A percentile compares a stretch with the other conserved stretches of the same genome.
Conservation (phyloP, 2,113 vertebrate genomes). For the Hydrochoerus hydrochaeris region DNA sequence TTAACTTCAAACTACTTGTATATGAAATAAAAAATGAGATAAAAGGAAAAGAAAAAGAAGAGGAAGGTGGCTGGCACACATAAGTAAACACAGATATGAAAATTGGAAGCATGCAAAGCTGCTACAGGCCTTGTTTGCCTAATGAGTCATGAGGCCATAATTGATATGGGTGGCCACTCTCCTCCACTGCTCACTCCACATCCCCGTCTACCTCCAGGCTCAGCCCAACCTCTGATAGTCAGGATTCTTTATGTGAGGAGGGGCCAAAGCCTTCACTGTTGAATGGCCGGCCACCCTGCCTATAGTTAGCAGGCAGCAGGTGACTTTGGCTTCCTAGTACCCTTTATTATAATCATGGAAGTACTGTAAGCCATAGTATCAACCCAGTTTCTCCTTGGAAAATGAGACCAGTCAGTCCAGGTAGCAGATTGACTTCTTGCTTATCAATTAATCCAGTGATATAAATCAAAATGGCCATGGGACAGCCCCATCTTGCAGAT, state of each 20-base stretch:
- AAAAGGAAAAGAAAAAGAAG: background rate
- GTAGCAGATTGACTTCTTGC: background rate
- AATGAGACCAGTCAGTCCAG: background rate
- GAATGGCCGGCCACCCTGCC: background rate
- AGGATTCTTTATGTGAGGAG: background rate
- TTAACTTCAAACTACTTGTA: background rate
- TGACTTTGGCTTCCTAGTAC: background rate
- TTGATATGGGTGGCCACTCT: rapidly evolving
- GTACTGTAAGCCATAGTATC: background rate
- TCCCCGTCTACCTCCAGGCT: rapidly evolving
- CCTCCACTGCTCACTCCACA: background rate
- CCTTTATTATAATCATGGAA: background rate
- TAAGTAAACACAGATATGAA: rapidly evolving
- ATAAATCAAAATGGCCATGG: background rate
- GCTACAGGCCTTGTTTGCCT: background rate
- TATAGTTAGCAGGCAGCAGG: background rate
- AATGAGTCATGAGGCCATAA: background rate
- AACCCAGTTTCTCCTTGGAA: background rate
- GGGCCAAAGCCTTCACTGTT: background rate
- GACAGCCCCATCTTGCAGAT: background rate
- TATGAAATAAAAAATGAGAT: background rate
- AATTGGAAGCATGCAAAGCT: background rate
- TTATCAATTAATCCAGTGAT: background rate
- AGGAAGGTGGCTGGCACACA: background rate
- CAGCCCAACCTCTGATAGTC: background rate